Evolutionary conservation across 1,140 invertebrate genomes (phyloP), one percentile per base, ranked within the genome.

Genomic region (Listronotus bonariensis): DNA sequence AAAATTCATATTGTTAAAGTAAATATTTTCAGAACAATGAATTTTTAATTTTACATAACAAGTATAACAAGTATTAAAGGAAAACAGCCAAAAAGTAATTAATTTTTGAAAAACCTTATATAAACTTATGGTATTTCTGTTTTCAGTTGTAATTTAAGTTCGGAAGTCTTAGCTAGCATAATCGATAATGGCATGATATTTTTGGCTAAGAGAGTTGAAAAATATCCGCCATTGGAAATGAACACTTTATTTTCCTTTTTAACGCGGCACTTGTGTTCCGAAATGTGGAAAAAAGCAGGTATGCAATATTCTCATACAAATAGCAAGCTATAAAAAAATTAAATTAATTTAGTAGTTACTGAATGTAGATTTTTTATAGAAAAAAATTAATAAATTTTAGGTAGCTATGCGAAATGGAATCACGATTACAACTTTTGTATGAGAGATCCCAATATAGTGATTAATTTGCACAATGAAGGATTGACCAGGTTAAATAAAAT

Each of bases 391-490:
- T 3, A 11, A 26, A 26, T 62, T 62, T 17, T 38, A 65, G 80
- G 82, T 61, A 79, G 79, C 34, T 81, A 82, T 59, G 73, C 77
- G 11, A 79, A 72, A 67, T 80, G 70, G 72, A 88, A 83, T 76
- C 71, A 59, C 10, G 76, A 73, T 52, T 79, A 87, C 15, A 70
- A 73, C 18, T 65, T 68, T 36, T 77, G 85, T 34, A 76, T 86
- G 20, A 79, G 79, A 20, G 80, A 85, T 66, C 82, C 87, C 0
- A 80, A 84, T 61, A 84, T 83, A 65, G 79, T 88, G 4, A 83
- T 86, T 15, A 74, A 81, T 32, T 75, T 88, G 34, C 88, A 89
- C 66, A 90, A 90, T 72, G 81, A 85, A 68, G 85, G 84, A 36
- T 81, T 90, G 4, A 77, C 79, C 49, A 84, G 84, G 67, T 71